These are phyloP conservation scores for Brachyopa scutellaris DNA, from an alignment of 2,888 invertebrate species.

Conservation along the genomic window DNA sequence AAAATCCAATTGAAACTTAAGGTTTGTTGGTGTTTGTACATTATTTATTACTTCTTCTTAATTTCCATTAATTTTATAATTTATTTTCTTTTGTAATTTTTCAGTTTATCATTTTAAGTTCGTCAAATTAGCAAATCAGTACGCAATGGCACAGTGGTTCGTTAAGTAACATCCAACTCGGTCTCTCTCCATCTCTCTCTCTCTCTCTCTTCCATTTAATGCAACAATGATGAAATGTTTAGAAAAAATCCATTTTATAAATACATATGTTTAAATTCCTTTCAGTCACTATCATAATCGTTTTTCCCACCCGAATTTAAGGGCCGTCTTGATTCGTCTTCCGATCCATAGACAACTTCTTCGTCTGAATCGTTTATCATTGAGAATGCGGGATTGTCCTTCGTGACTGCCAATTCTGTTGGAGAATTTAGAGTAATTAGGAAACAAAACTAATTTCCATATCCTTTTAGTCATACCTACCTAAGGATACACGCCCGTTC, in stretches of 20 bases:
- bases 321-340: constrained; percentile 92
- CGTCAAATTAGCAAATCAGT: constrained; percentile 31
- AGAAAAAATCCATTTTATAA: constrained; percentile 18
- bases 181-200: neutral
- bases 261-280: constrained; percentile 32
- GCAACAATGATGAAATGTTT: constrained; percentile 38
- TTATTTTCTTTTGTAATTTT: constrained; percentile 19
- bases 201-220: constrained; percentile 5
- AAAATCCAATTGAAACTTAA: no score
- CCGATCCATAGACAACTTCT: constrained; percentile 96
- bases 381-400: constrained; percentile 98
- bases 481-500: constrained; percentile 89
- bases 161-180: constrained; percentile 12
- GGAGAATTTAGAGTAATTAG: neutral
- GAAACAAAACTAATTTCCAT: neutral
- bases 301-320: constrained; percentile 87
- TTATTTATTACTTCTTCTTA: constrained; percentile 51
- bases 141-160: constrained; percentile 33
- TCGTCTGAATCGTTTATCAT: constrained; percentile 99
- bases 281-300: constrained; percentile 87
- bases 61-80: constrained; percentile 41
- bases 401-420: constrained; percentile 93
- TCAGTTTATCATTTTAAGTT: constrained; percentile 24
- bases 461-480: constrained; percentile 83
- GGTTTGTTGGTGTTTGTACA: constrained; percentile 50